Evolutionary conservation across 2,113 vertebrate genomes (phyloP), one percentile per base, ranked within the genome.

Genomic region (Oreochromis niloticus): DNA sequence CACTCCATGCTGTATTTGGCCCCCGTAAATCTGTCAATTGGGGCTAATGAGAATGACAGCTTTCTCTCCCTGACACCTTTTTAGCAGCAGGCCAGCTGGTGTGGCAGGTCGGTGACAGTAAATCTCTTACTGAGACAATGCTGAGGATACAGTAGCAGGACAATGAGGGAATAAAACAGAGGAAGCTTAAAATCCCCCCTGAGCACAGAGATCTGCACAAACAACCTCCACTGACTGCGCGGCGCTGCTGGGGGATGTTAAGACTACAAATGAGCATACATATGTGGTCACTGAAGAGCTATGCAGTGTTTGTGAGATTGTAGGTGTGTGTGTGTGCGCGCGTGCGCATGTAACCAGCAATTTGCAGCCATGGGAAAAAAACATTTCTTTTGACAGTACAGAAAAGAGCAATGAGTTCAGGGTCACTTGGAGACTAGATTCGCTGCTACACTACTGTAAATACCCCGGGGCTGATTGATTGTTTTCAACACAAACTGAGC

Each of bases 91-190:
- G 87, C 85, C 94, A 89, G 94, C 92, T 92, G 93, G 82, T 63
- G 84, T 84, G 89, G 80, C 90, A n/a, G 78, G 88, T 34, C 83
- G 13, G 78, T 57, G 93, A 95, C 92, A 92, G 95, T 97, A 97
- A 97, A 97, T 97, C 96, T 96, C 91, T 97, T 94, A 96, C 90
- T 94, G 61, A 96, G 93, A 97, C 96, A 97, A 97, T 97, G 92
- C 92, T 87, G 94, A 96, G 96, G 96, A 96, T 97, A 96, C 95
- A 95, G 96, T 94, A 91, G 91, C 90, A 92, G 94, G 95, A 97
- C 96, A 97, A 96, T 96, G 95, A 96, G 95, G 94, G 93, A 95
- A 96, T 97, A 95, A 96, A 97, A 95, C 83, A 93, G 94, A 96
- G 96, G 96, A 97, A 97, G 94, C 93, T 78, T 87, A 80, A 93